phyloP scores from a whole-genome alignment of 2,888 invertebrate species.

The Chloroclysta siterata region DNA sequence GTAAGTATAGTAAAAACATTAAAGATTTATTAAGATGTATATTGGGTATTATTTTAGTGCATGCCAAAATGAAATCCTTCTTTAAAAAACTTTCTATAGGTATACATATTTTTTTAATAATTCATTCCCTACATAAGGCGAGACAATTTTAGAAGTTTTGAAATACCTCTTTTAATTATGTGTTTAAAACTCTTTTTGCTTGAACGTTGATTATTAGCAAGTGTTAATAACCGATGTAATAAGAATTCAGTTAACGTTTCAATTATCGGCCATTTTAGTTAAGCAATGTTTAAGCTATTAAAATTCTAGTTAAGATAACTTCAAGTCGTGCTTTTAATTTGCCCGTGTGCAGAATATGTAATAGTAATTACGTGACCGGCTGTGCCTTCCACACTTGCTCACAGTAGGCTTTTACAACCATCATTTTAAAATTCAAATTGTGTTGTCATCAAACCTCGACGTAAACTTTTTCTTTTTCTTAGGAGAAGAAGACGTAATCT shows the following conservation, averaged over 20 bases:
- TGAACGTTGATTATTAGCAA: slow-evolving; percentile 18
- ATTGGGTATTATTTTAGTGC: no score
- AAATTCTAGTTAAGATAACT: slow-evolving; percentile 71
- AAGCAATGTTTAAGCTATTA: slow-evolving; percentile 52
- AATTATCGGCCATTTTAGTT: slow-evolving; percentile 34
- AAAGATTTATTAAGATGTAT: no score
- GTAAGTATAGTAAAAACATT: no score
- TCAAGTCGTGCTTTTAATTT: slow-evolving; percentile 71
- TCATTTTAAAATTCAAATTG: not conserved
- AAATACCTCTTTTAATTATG: not conserved
- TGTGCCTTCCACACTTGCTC: slow-evolving; percentile 26
- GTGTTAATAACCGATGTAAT: slow-evolving; percentile 29
- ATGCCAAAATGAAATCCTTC: no score
- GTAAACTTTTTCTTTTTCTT: no score
- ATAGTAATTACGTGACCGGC: slow-evolving; percentile 45
- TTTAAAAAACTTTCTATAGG: no score
- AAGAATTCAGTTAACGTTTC: slow-evolving; percentile 35
- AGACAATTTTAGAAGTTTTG: not conserved
- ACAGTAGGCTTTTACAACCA: not conserved
- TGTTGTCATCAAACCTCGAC: not conserved
- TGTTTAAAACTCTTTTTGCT: slow-evolving; percentile 13
- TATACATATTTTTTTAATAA: no score
- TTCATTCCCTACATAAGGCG: not conserved
- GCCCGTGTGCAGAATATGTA: slow-evolving; percentile 46
- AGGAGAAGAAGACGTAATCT: no score